Conservation (phyloP, 2,888 invertebrate genomes). For the Plebejus argus region DNA sequence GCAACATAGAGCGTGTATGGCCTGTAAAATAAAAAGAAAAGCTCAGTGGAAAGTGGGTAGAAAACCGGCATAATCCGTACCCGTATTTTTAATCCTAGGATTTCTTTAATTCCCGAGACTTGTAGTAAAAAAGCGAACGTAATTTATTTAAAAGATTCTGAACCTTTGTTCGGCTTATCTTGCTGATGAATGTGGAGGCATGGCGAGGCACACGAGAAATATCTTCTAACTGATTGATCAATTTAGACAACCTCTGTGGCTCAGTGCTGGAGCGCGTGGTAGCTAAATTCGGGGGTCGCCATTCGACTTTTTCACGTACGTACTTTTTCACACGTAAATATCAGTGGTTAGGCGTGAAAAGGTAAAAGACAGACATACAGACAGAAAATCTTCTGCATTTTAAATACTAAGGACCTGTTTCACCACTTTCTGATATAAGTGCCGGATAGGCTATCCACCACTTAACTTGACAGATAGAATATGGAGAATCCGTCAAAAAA, state of each 20-base stretch:
- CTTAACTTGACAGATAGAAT: too few species aligned
- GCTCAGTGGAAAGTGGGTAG: neutral
- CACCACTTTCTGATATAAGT: too few species aligned
- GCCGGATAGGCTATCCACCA: too few species aligned
- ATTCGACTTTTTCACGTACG: too few species aligned
- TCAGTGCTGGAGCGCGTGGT: too few species aligned
- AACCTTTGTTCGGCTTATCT: neutral
- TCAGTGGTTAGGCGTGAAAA: too few species aligned
- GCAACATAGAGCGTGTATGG: neutral
- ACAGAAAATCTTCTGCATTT: too few species aligned
- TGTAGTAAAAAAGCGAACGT: slow-evolving; percentile 25
- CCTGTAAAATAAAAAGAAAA: slow-evolving; percentile 1
- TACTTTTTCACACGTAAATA: too few species aligned
- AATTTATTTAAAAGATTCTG: slow-evolving; percentile 20
- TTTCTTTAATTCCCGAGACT: slow-evolving; percentile 9
- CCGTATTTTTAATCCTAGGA: slow-evolving; percentile 18
- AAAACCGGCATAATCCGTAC: neutral
- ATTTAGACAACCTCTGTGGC: neutral
- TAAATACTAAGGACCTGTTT: too few species aligned
- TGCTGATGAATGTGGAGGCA: neutral
- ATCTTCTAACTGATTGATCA: neutral
- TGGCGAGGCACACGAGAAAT: neutral
- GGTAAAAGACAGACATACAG: too few species aligned
- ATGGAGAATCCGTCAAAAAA: too few species aligned
- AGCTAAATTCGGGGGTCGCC: too few species aligned